phyloP scores from a whole-genome alignment of 30 jellyfish, hydroid and myxozoan species.

The Clytia hemisphaerica region DNA sequence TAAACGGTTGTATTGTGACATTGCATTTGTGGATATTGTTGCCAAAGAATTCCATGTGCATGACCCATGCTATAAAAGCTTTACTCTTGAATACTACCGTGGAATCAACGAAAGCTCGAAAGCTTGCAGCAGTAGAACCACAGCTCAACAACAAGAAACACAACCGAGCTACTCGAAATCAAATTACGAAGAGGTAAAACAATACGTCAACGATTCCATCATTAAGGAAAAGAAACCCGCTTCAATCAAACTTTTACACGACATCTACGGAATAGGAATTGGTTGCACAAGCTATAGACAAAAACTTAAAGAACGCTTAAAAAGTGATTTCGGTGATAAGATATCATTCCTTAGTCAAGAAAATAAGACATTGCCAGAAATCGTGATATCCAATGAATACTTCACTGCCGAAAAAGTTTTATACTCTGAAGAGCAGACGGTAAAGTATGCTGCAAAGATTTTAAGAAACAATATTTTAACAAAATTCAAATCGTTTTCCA shows the following conservation, averaged over 20 bases:
- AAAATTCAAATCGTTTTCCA: neutral
- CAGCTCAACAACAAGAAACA: neutral
- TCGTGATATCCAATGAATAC: neutral
- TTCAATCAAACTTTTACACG: neutral
- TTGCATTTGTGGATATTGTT: no score
- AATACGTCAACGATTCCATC: neutral
- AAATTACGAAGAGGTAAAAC: neutral
- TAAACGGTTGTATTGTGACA: no score
- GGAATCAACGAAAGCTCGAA: no score
- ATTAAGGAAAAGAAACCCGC: neutral
- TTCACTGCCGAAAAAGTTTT: neutral
- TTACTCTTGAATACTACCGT: no score
- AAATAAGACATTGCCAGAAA: neutral
- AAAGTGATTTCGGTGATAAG: neutral
- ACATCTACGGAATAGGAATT: neutral
- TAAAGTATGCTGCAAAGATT: neutral
- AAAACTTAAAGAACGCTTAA: neutral
- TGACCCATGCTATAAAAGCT: no score
- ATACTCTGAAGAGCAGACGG: neutral
- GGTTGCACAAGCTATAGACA: neutral
- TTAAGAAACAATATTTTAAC: neutral
- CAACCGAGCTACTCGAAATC: neutral
- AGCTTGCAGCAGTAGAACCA: neutral
- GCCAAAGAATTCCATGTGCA: no score
- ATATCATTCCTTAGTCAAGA: neutral